Evolutionary conservation across 2,113 vertebrate genomes (phyloP).

Genomic region (Neopipo cinnamomea): DNA sequence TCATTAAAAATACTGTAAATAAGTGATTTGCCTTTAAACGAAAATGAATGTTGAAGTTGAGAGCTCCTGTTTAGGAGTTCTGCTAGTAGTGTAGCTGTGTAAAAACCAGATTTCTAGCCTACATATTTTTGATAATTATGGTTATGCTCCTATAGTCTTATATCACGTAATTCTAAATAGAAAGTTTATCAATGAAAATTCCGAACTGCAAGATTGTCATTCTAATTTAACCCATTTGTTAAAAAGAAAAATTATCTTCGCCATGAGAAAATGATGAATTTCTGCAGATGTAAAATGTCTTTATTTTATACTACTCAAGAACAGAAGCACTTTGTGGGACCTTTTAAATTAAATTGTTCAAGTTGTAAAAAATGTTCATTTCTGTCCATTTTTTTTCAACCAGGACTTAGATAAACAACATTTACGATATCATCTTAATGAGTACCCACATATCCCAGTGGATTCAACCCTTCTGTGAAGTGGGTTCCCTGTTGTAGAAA

Average conservation of each 20-base stretch:
- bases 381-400: background rate
- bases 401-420: background rate
- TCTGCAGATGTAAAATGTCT: background rate
- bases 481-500: background rate
- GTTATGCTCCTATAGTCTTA: background rate
- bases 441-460: background rate
- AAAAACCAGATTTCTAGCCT: background rate
- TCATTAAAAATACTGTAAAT: background rate
- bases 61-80: background rate
- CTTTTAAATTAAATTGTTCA: background rate
- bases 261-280: background rate
- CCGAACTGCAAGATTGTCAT: background rate
- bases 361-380: background rate
- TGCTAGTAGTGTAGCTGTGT: fast-evolving
- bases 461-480: background rate
- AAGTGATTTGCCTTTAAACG: background rate
- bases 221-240: background rate
- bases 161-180: background rate
- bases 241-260: background rate
- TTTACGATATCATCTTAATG: background rate
- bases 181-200: background rate
- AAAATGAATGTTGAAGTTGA: background rate
- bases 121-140: background rate
- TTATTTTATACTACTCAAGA: background rate
- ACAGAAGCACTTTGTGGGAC: background rate